phyloP scores from a whole-genome alignment of 2,888 invertebrate genomes.

The Diogma glabrata region DNA sequence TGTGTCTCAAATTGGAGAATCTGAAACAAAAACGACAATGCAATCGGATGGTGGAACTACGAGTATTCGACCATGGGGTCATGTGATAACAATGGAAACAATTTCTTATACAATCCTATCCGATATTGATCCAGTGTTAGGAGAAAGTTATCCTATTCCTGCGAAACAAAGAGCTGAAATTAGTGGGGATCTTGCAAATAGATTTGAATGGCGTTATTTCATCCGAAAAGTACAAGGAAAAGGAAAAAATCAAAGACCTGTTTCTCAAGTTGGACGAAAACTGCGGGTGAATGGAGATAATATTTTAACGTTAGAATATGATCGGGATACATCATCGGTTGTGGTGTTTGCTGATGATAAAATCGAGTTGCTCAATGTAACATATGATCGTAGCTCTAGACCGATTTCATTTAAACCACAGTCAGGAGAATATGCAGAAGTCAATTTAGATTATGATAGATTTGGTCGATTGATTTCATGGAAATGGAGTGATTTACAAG shows the following conservation, averaged over 20 bases:
- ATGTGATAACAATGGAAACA: conserved; percentile 77
- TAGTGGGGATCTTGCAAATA: conserved; percentile 79
- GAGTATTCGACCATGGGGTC: conserved; percentile 74
- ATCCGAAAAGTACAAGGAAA: conserved; percentile 58
- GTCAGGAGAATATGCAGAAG: conserved; percentile 76
- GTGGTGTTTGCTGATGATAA: conserved; percentile 81
- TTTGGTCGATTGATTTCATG: conserved; percentile 80
- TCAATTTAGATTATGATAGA: conserved; percentile 84
- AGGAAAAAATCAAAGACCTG: conserved; percentile 37
- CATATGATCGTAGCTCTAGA: conserved; percentile 73
- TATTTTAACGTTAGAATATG: conserved; percentile 81
- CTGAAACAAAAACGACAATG: conserved; percentile 68
- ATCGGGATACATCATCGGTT: conserved; percentile 72
- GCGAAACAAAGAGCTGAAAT: conserved; percentile 84
- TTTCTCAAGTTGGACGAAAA: conserved; percentile 76
- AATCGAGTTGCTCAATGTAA: conserved; percentile 72
- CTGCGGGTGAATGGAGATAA: conserved; percentile 85
- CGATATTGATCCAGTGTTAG: conserved; percentile 78
- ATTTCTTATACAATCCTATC: conserved; percentile 81
- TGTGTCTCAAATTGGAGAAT: conserved; percentile 67
- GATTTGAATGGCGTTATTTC: conserved; percentile 94
- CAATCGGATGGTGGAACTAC: conserved; percentile 74
- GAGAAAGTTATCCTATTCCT: conserved; percentile 83
- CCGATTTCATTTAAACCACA: conserved; percentile 78
- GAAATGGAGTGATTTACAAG: conserved; percentile 87